Conservation (phyloP, 2,888 invertebrate species). For the Mythimna loreyi region DNA sequence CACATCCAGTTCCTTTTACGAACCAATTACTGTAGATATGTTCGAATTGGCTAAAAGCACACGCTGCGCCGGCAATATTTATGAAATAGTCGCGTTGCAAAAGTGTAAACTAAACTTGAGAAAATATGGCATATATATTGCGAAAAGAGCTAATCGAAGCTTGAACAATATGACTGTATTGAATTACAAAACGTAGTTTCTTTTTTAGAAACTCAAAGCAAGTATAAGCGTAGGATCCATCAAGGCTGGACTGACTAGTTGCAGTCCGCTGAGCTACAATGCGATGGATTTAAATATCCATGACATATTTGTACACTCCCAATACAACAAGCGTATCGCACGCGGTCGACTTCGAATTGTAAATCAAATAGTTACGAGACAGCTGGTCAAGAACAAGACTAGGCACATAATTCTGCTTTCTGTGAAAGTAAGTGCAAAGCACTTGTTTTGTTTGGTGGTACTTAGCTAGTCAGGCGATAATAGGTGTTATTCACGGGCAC, state of each 20-base stretch:
- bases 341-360: slow-evolving; percentile 27
- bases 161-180: slow-evolving; percentile 40
- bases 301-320: slow-evolving; percentile 17
- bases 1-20: slow-evolving; percentile 56
- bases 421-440: slow-evolving; percentile 55
- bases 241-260: slow-evolving; percentile 63
- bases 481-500: slow-evolving; percentile 42
- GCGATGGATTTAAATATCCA: slow-evolving; percentile 42
- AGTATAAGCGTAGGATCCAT: slow-evolving; percentile 66
- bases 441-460: slow-evolving; percentile 55
- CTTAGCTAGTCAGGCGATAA: slow-evolving; percentile 45
- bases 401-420: slow-evolving; percentile 48
- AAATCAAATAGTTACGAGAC: slow-evolving; percentile 41
- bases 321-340: slow-evolving; percentile 24
- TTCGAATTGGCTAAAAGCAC: slow-evolving; percentile 46
- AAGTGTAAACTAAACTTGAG: slow-evolving; percentile 33
- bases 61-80: slow-evolving; percentile 25
- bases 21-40: slow-evolving; percentile 47
- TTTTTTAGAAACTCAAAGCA: slow-evolving; percentile 63
- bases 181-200: slow-evolving; percentile 50
- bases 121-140: slow-evolving; percentile 27
- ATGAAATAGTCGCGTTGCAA: slow-evolving; percentile 31
- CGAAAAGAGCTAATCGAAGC: slow-evolving; percentile 39
- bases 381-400: slow-evolving; percentile 41
- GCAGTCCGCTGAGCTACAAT: slow-evolving; percentile 35